Base-by-base conservation (phyloP, 2,113 vertebrate species). In the Plotosus lineatus region DNA sequence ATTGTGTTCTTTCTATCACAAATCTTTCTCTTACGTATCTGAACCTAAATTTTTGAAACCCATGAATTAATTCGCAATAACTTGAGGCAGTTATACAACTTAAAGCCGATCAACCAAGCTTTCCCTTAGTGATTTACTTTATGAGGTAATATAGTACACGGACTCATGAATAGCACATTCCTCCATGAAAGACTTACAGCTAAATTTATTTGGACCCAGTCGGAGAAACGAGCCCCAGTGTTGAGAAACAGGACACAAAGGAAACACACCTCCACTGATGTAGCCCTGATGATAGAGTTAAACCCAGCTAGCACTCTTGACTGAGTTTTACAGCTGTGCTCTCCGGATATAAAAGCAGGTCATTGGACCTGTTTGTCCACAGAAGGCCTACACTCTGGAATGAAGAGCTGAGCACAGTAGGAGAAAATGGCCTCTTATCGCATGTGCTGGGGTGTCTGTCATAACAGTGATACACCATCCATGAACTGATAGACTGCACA, bases 361-460 rank as follows among this genome's bases (percentile, higher is more conserved):
- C 88, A 88, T 78, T 40, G 50, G 79, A 83, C 66, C 81, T 88
- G 86, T 89, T 90, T 90, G 85, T 81, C 80, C 85, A 88, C 88
- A 89, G 89, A 73, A 85, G 82, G 85, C 51, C 38, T 89, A 89
- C 86, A 89, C 84, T 82, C 87, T 61, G 74, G 87, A 86, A 88
- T 84, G 88, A 78, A 87, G 84, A 31, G 79, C 86, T 89, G 86
- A 86, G 82, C 85, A 91, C 90, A 87, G 92, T 89, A 90, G 90
- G 88, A 88, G 84, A 80, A 89, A 91, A 90, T 86, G 86, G 85
- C 42, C 78, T 48, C 88, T 91, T 92, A 91, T 91, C 90, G 71
- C 83, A 75, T 50, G 81, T n/a, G 68, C 75, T 61, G 75, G 86
- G 80, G 80, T 87, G 85, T 84, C 31, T 88, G 90, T 88, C 90